phyloP scores from a whole-genome alignment of 2,797 vertebrate species.

The Clarias laeviceps region DNA sequence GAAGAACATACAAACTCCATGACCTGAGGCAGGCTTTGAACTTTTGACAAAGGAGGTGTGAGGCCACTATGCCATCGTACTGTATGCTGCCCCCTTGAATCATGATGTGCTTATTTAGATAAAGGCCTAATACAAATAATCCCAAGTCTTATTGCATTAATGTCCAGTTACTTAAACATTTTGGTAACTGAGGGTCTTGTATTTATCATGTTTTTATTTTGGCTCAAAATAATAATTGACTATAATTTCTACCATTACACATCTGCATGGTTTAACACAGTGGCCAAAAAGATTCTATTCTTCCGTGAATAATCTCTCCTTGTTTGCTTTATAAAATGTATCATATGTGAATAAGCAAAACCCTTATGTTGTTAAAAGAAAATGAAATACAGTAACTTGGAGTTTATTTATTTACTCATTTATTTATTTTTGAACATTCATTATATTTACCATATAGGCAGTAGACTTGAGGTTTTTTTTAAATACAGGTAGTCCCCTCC shows the following conservation, averaged over 20 bases:
- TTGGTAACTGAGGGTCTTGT: too few relatives aligned
- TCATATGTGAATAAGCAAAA: neutral
- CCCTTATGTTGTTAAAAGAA: neutral
- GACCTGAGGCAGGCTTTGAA: too few relatives aligned
- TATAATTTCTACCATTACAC: neutral
- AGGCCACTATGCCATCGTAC: too few relatives aligned
- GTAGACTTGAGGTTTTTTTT: too few relatives aligned
- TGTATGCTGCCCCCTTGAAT: neutral
- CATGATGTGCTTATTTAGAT: neutral
- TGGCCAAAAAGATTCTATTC: neutral
- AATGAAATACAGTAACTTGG: too few relatives aligned
- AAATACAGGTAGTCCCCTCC: too few relatives aligned
- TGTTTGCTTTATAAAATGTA: neutral
- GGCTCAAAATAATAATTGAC: neutral
- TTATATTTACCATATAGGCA: too few relatives aligned
- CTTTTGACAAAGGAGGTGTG: too few relatives aligned
- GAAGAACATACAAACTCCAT: too few relatives aligned
- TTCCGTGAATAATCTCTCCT: neutral
- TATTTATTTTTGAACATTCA: too few relatives aligned
- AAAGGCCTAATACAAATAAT: neutral
- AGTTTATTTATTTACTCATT: too few relatives aligned
- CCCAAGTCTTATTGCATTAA: neutral
- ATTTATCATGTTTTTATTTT: too few relatives aligned
- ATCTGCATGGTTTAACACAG: neutral
- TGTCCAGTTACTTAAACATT: neutral